Base-by-base conservation (phyloP, 2,113 vertebrate species). In the Symphodus melops region DNA sequence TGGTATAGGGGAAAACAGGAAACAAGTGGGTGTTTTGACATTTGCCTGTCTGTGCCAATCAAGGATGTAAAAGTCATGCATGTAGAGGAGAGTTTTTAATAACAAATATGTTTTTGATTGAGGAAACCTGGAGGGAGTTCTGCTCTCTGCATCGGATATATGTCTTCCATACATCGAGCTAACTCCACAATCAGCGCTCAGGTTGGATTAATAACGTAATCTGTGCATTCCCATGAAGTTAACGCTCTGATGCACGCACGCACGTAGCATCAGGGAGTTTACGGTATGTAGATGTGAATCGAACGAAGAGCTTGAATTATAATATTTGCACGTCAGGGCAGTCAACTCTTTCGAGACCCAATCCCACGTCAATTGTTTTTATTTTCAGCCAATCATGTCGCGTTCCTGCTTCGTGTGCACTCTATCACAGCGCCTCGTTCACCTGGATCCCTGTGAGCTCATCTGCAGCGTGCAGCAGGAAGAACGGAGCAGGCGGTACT, bases 281-380 rank as follows among this genome's bases (percentile, higher is more conserved):
- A n/a, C n/a, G n/a, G n/a, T 20, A 23, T 36, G 49, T 39, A 41
- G 56, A 55, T 46, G 52, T 65, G 54, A 81, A 83, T 0, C 8
- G 9, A 77, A 68, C 52, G 23, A 81, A 84, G 72, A 74, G 53
- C 60, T 55, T 37, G 17, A 21, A 62, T 61, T 25, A 75, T 79
- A 71, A 81, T 82, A 10, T 59, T 75, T 77, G 41, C 58, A 85
- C 16, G 44, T 14, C 4, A 33, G 28, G 28, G 28, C 28, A 33
- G 28, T 33, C 28, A 33, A 33, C 28, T 5, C 4, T 25, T 4
- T 25, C 4, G 28, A 33, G 28, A 33, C 28, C 28, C 28, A 5
- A 25, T 25, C n/a, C n/a, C 25, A 25, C 25, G 4, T 25, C 4
- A 25, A 25, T 25, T 25, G 25, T 25, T 25, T 25, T 25, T 25